Evolutionary conservation across 2,113 vertebrate species (phyloP).

Genomic region (Nipponia nippon): DNA sequence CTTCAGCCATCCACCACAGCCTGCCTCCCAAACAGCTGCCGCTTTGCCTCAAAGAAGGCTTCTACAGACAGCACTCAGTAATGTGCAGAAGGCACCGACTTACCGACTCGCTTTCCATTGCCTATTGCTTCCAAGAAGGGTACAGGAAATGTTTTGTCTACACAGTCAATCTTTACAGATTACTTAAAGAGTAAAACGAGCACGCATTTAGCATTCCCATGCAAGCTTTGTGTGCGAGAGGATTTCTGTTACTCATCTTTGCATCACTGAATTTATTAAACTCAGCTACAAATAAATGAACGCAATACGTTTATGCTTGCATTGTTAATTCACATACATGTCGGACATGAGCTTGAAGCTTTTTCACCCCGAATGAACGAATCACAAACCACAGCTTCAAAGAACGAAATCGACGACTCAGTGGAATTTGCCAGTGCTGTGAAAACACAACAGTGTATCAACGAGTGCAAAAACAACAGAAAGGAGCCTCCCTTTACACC

Average conservation of each 20-base stretch:
- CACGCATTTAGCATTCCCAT: fast-evolving
- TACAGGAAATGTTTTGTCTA: not conserved
- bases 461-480: not conserved
- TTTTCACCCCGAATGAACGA: slow-evolving; percentile 92
- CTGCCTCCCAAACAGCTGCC: not conserved
- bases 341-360: slow-evolving; percentile 90
- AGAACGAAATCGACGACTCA: slow-evolving; percentile 93
- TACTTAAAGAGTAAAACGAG: not conserved
- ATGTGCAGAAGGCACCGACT: not conserved
- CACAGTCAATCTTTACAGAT: not conserved
- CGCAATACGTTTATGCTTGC: no score
- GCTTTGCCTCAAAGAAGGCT: not conserved
- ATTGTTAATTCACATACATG: slow-evolving; percentile 74
- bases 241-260: not conserved
- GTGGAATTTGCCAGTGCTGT: slow-evolving; percentile 96
- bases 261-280: not conserved
- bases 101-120: fast-evolving
- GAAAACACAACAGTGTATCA: not conserved
- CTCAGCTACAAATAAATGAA: not conserved
- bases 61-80: not conserved
- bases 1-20: not conserved
- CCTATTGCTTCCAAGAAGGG: not conserved
- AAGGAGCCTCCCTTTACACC: not conserved
- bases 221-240: not conserved
- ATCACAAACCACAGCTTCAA: slow-evolving; percentile 97